Percentiles rank a stretch among this genome's conserved stretches.
Evolutionary conservation across 92 coral and sea anemone genomes (phyloP).

Genomic region (Micromussa lordhowensis): DNA sequence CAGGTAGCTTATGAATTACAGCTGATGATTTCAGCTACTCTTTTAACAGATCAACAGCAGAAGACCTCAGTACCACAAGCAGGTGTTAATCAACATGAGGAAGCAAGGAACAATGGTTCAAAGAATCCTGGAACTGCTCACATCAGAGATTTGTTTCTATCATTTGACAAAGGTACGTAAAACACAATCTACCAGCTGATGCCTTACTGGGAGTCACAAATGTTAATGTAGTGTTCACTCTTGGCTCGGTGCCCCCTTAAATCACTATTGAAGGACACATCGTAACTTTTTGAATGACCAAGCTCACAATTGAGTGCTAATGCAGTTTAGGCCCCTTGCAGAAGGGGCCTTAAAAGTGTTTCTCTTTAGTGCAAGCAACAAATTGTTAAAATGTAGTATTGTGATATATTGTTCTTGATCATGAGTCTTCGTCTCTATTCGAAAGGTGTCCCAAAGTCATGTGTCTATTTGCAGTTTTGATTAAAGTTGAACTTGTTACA

Average conservation of each 20-base stretch:
- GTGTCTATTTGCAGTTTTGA: too few species aligned
- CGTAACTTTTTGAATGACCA: not conserved
- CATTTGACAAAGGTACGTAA: slow-evolving; percentile 58
- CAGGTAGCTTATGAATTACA: not conserved
- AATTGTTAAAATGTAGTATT: not conserved
- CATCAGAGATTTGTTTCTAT: slow-evolving; percentile 39
- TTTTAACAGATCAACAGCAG: slow-evolving; percentile 20
- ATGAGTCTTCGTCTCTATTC: not conserved
- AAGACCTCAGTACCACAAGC: slow-evolving; percentile 8
- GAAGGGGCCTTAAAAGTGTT: too few species aligned
- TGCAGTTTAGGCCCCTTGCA: too few species aligned
- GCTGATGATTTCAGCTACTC: not conserved
- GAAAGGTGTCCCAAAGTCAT: not conserved
- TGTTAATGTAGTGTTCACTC: too few species aligned
- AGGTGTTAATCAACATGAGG: slow-evolving; percentile 8
- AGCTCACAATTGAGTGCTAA: not conserved
- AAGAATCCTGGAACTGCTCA: slow-evolving; percentile 27
- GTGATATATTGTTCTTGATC: not conserved
- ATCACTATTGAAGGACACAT: not conserved
- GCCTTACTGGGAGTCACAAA: too few species aligned
- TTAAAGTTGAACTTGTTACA: too few species aligned
- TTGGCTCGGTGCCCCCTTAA: not conserved
- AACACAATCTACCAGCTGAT: not conserved
- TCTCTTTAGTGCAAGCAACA: not conserved
- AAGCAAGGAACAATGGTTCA: slow-evolving; percentile 17